These are phyloP conservation scores for Coleophora deauratella DNA, from an alignment of 2,888 invertebrate species.

Conservation along the genomic window DNA sequence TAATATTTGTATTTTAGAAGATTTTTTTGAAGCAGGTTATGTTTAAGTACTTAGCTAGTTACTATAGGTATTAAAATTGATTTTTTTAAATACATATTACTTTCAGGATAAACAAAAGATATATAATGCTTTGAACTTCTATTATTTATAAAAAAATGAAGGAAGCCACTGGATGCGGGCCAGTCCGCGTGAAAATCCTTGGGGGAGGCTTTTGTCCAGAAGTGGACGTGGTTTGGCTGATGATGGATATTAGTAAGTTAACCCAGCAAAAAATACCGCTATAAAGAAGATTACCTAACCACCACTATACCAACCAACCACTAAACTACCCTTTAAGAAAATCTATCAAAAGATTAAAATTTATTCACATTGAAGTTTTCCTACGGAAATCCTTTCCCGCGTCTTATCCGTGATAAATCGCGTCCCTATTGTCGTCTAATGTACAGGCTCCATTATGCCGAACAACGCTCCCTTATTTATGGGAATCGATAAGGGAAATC, in stretches of 20 bases:
- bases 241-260: not conserved
- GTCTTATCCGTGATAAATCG: constrained; percentile 15
- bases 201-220: not conserved
- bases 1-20: too few species aligned
- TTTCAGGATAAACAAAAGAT: too few species aligned
- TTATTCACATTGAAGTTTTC: constrained; percentile 15
- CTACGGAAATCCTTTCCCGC: constrained; percentile 12
- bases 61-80: too few species aligned
- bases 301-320: too few species aligned
- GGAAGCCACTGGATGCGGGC: too few species aligned
- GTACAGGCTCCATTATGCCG: constrained; percentile 10
- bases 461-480: constrained; percentile 5
- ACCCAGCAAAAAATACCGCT: too few species aligned
- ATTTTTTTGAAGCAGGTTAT: too few species aligned
- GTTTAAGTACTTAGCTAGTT: too few species aligned
- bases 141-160: too few species aligned
- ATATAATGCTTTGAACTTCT: too few species aligned
- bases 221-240: not conserved
- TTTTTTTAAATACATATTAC: too few species aligned
- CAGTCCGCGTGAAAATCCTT: not conserved
- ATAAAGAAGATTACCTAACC: too few species aligned
- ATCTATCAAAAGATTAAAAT: constrained; percentile 10
- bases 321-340: constrained; percentile 5
- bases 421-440: constrained; percentile 11
- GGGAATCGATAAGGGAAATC: constrained; percentile 1